These are phyloP conservation scores for Alethe diademata DNA, from an alignment of 2,113 vertebrate genomes.

Conservation along the genomic window DNA sequence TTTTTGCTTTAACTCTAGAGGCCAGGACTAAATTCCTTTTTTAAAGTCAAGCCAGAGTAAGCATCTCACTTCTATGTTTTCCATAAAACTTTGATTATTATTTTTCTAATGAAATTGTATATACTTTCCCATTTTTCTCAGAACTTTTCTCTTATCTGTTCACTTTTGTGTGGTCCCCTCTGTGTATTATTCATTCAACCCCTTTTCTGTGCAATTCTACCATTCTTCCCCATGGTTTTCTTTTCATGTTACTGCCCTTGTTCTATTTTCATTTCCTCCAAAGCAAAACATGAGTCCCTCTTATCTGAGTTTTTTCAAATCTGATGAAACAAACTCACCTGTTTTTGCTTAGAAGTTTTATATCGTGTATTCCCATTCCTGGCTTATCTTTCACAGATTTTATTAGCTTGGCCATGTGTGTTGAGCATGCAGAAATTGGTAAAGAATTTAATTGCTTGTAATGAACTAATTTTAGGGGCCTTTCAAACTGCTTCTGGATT, in stretches of 20 bases:
- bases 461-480: not conserved
- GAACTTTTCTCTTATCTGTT: not conserved
- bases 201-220: not conserved
- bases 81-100: not conserved
- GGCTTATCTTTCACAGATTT: conserved; percentile 14
- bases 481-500: not conserved
- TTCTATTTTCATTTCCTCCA: conserved; percentile 51
- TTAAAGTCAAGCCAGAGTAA: not conserved
- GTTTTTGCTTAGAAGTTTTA: not conserved
- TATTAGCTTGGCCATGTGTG: not conserved
- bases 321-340: conserved; percentile 18
- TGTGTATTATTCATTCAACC: not conserved
- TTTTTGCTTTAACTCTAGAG: not conserved
- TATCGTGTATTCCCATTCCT: conserved; percentile 1
- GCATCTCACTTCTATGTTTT: not conserved
- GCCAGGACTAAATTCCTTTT: not conserved
- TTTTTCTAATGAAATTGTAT: not conserved
- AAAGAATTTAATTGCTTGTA: not conserved
- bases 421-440: not conserved
- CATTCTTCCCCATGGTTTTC: not conserved
- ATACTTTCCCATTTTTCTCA: not conserved
- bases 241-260: not conserved
- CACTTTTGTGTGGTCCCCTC: not conserved
- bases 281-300: conserved; percentile 17
- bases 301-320: conserved; percentile 38